These are phyloP conservation scores for Amphiura filiformis DNA, from an alignment of 35 echinoderm and acorn worm genomes.

Conservation along the genomic window DNA sequence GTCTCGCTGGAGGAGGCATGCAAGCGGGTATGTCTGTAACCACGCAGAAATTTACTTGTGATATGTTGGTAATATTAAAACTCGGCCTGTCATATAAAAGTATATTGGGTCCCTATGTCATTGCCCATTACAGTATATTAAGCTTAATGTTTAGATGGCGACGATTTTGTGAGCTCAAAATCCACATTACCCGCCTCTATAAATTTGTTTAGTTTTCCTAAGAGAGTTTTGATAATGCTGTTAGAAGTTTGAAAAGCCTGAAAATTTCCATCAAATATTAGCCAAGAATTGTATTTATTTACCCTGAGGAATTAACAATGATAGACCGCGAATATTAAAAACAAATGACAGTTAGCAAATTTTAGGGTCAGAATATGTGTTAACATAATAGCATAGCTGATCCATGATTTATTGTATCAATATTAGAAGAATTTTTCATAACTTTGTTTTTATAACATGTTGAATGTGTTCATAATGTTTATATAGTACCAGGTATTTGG, in stretches of 20 bases:
- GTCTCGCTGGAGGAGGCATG: neutral
- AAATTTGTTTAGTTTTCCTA: slow-evolving; percentile 8
- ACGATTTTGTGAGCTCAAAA: neutral
- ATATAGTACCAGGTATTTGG: neutral
- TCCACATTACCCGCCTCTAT: neutral
- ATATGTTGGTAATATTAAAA: slow-evolving; percentile 2
- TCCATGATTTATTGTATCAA: neutral
- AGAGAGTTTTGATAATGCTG: neutral
- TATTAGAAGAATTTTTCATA: neutral
- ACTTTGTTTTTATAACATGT: slow-evolving; percentile 1
- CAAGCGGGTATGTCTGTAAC: neutral
- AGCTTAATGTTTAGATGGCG: neutral
- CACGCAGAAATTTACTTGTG: neutral
- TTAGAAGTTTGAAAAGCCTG: neutral
- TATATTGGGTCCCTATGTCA: neutral
- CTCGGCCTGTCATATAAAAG: neutral
- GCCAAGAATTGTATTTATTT: neutral
- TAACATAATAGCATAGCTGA: neutral
- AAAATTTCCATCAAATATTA: neutral
- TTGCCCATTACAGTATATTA: neutral
- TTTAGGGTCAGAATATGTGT: neutral
- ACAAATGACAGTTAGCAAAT: neutral
- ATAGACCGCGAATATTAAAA: neutral
- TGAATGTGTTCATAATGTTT: neutral
- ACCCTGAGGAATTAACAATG: neutral